Base-by-base conservation (phyloP, 1,140 invertebrate genomes). In the Spodoptera litura region DNA sequence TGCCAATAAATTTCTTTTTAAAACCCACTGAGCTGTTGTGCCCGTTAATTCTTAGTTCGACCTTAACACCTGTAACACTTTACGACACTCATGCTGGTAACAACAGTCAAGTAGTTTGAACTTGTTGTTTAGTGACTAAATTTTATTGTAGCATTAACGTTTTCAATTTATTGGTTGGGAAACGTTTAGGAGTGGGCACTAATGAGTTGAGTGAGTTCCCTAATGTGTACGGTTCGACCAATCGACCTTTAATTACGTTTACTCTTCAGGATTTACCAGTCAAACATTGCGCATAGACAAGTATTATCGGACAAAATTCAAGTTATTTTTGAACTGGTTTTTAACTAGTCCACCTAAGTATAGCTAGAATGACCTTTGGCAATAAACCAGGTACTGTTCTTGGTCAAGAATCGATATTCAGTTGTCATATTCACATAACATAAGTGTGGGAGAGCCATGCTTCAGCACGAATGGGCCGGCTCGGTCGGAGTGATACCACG, bases 1-100 rank as follows among this genome's bases (percentile, higher is more conserved):
- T 78, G 56, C 75, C 83, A 86, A 85, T 85, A 81, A 85, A 78
- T 81, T 81, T 59, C 73, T 64, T 77, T 79, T 61, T 81, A 73
- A 72, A 80, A 81, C 59, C 76, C 62, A 38, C 73, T 72, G 59
- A 70, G 53, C 38, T 51, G 31, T 51, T 68, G 51, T 49, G 10
- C 12, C 64, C 51, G 62, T 56, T 75, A 75, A 75, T 64, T 62
- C 73, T 62, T 55, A 4, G 27, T 20, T 20, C 38, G 20, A 38
- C 44, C 51, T 25, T 53, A 70, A 70, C 51, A 53, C 25, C 25
- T 49, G 51, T 9, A 6, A 72, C n/a, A 5, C 11, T 12, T 58
- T 58, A 74, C 58, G 58, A 74, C 27, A 74, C 35, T 52, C 35
- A 51, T 27, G 53, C 35, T 44, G 13, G 35, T 44, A 35, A 20